These are phyloP conservation scores for Eurytoma californica DNA, from an alignment of 2,888 invertebrate species.

Conservation along the genomic window DNA sequence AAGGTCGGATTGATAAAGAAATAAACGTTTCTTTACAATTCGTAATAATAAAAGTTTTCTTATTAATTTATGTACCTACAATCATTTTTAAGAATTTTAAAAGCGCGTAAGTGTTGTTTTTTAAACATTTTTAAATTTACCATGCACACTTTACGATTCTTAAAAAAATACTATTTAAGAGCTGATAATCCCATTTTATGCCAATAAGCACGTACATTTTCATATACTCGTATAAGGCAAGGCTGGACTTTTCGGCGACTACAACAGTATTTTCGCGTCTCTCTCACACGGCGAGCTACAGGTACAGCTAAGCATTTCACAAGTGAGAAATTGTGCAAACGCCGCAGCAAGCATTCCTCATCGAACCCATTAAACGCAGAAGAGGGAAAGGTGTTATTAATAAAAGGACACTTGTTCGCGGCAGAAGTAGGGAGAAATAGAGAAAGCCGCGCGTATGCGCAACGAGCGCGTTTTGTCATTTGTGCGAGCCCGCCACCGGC, in stretches of 20 bases:
- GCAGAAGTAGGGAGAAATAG: slow-evolving; percentile 30
- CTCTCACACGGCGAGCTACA: not conserved
- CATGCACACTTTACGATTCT: too few species aligned
- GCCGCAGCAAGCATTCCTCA: not conserved
- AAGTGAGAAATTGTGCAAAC: slow-evolving; percentile 17
- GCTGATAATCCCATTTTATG: too few species aligned
- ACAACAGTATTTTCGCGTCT: too few species aligned
- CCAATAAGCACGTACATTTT: too few species aligned
- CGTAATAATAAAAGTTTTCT: too few species aligned
- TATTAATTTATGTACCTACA: too few species aligned
- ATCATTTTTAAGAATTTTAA: too few species aligned
- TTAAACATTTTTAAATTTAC: not conserved
- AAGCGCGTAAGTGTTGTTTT: too few species aligned
- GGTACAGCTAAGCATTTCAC: not conserved
- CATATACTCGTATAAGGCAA: not conserved
- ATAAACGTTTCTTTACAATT: too few species aligned
- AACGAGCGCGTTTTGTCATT: slow-evolving; percentile 10
- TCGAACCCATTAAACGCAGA: slow-evolving; percentile 14
- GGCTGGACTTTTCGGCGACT: too few species aligned
- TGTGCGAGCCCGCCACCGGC: not conserved
- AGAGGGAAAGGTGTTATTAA: slow-evolving; percentile 10
- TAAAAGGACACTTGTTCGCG: slow-evolving; percentile 12
- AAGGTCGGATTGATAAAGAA: too few species aligned
- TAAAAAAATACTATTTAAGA: too few species aligned
- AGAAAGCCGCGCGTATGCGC: slow-evolving; percentile 24